Base-by-base conservation (phyloP, 2,797 vertebrate genomes). In the Lateolabrax maculatus region DNA sequence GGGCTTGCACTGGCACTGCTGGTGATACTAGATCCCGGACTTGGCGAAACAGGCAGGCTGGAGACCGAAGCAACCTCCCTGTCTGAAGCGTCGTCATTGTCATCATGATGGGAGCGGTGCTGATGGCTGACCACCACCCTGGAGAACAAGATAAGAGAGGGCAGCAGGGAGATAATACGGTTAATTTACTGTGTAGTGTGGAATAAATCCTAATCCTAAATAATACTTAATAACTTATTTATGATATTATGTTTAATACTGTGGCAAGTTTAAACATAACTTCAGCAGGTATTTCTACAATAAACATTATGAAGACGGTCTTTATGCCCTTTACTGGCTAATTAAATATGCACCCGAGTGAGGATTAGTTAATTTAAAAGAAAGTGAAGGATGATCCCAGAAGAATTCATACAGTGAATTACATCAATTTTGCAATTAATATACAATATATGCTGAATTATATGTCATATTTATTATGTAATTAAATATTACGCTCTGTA, bases 101-200 rank as follows among this genome's bases (percentile, higher is more conserved):
- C 77, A 0, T 76, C 75, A 0, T 8, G 21, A 15, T 27, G 63
- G 36, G 85, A 58, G 36, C 21, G 73, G 13, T 19, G 60, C 69
- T 69, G 83, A 57, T 80, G 90, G 76, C 79, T 93, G 85, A 94
- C 87, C 78, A 91, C 74, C 55, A 94, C 93, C 51, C 95, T 96
- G 83, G 1, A 61, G 72, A 34, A 43, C 5, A 15, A 64, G 21
- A 71, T 12, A 15, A n/a, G 19, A 39, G 60, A 37, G 11, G 11
- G 19, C 3, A 29, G 49, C 64, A 55, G 12, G 4, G 6, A 58
- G 10, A 21, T 6, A 2, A 36, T 25, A 3, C 5, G 9, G 16
- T 60, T 11, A 0, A 51, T 58, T 0, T 21, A 6, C 41, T 49
- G 7, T 39, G 1, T 18, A 60, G 16, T 12, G 18, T 55, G 9